Conservation (phyloP, 2,797 vertebrate species). For the Aplochiton taeniatus region DNA sequence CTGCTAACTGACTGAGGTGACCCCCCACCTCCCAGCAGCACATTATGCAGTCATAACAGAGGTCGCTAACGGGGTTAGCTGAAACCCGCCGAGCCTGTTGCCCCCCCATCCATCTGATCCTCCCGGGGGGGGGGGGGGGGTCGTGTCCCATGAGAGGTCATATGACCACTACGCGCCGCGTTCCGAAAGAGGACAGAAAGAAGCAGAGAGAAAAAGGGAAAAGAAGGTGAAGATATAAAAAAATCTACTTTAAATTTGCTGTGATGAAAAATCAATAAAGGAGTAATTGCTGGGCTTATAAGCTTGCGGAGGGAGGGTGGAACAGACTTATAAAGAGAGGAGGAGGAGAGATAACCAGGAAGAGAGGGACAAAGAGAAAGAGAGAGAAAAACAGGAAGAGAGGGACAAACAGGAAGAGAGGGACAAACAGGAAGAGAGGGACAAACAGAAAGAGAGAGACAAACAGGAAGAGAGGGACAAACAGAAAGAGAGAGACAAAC, state of each 20-base stretch:
- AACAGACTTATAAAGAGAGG: too few species aligned
- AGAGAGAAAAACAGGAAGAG: too few species aligned
- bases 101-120: slow-evolving; percentile 69
- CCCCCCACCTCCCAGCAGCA: slow-evolving; percentile 46
- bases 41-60: slow-evolving; percentile 86
- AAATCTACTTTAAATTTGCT: slow-evolving; percentile 91
- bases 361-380: too few species aligned
- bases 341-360: slow-evolving; percentile 42
- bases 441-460: too few species aligned
- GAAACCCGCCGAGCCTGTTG: slow-evolving; percentile 75
- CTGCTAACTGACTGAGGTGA: slow-evolving; percentile 21
- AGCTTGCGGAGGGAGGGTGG: slow-evolving; percentile 48
- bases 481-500: slow-evolving; percentile 61
- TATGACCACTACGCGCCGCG: too few species aligned
- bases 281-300: slow-evolving; percentile 98
- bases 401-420: too few species aligned
- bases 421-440: too few species aligned
- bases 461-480: slow-evolving; percentile 31
- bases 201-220: slow-evolving; percentile 9
- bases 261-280: slow-evolving; percentile 98
- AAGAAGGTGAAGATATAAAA: slow-evolving; percentile 51
- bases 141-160: too few species aligned
- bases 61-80: slow-evolving; percentile 83
- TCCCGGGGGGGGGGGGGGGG: slow-evolving; percentile 66
- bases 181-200: background rate